Base-by-base conservation (phyloP, 2,797 vertebrate genomes). In the Sylvilagus floridanus region DNA sequence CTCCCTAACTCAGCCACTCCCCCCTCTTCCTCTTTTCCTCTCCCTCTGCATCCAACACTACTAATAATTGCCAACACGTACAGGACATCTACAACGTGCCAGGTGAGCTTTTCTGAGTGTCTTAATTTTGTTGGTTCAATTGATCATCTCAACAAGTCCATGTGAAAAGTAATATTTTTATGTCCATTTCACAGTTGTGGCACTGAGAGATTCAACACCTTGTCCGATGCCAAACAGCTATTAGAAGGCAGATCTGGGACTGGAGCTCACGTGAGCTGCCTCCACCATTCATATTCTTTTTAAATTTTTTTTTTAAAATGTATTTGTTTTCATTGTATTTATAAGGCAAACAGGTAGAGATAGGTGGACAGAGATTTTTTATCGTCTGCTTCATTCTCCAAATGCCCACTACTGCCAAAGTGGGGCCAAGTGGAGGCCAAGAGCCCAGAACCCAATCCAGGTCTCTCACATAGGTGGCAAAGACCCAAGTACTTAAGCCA, bases 101-200 rank as follows among this genome's bases (percentile, higher is more conserved):
- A 72, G 17, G 9, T n/a, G 81, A 66, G 72, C 28, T 26, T 10
- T 62, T 94, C 10, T 32, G 28, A 68, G 10, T 75, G 35, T 35
- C 37, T 35, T 13, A 47, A 69, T 37, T 86, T 22, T 26, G 7
- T 84, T 47, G 71, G 32, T 65, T 85, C 42, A n/a, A 30, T 76
- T 84, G 83, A 35, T 71, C 88, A 73, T 88, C 32, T 21, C 28
- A 91, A 54, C 65, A 84, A 78, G 17, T 3, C 50, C 78, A n/a
- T 93, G 57, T 88, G 42, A 57, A 30, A 77, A 90, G 65, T 66
- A 65, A 14, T 63, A 62, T 68, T 52, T 90, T 84, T 83, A 52
- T 90, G 66, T 87, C 84, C 19, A 32, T 35, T 60, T 79, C 66
- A 79, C 78, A 90, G 50, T 17, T 54, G 32, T 26, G 7, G 50